Evolutionary conservation across 2,888 invertebrate genomes (phyloP).

Genomic region (Arctia plantaginis): DNA sequence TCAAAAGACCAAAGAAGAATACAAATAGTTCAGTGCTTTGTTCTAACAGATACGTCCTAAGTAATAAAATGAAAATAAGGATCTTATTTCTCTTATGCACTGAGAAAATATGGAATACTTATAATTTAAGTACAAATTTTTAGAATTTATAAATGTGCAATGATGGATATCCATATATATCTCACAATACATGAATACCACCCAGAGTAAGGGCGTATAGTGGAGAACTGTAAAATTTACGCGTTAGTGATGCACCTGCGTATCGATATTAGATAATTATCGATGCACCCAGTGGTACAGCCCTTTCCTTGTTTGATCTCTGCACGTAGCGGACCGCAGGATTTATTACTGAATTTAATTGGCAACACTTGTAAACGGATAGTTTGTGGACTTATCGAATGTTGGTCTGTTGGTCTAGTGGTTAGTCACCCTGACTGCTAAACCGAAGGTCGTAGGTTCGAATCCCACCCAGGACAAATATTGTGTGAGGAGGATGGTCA

Average conservation of each 20-base stretch:
- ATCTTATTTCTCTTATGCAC: neutral
- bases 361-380: conserved; percentile 54
- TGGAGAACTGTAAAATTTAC: conserved; percentile 56
- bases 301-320: conserved; percentile 73
- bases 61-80: neutral
- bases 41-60: neutral
- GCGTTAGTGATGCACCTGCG: conserved; percentile 62
- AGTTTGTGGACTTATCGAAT: conserved; percentile 49
- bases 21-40: neutral
- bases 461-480: too few relatives aligned
- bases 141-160: neutral
- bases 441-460: too few relatives aligned
- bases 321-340: conserved; percentile 54
- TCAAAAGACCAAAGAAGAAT: neutral
- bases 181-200: conserved; percentile 43
- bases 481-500: too few relatives aligned
- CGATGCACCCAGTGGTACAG: conserved; percentile 64
- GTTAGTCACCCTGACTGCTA: too few relatives aligned
- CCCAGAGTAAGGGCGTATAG: conserved; percentile 54
- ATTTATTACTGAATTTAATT: conserved; percentile 66
- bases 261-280: conserved; percentile 61
- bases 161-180: neutral
- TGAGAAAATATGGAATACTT: neutral
- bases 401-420: too few relatives aligned
- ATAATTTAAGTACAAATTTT: neutral